Percentiles rank a stretch among this genome's conserved stretches.
These are phyloP conservation scores for Hippopotamus amphibius DNA, from an alignment of 2,113 vertebrate genomes.

Conservation along the genomic window DNA sequence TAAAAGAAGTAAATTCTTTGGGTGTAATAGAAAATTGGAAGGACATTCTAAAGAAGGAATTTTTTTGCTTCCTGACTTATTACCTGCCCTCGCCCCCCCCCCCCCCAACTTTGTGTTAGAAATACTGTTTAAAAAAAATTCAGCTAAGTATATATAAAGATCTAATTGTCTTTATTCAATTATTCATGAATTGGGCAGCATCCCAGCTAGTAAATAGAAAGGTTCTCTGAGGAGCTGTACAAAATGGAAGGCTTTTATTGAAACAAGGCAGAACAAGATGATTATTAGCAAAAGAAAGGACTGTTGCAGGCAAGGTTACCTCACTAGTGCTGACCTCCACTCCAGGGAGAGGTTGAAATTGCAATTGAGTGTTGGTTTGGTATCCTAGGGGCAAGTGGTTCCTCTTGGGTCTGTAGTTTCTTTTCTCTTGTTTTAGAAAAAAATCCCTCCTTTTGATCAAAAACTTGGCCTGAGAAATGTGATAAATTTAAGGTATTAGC, in stretches of 20 bases:
- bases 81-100: rapidly evolving
- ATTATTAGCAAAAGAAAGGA: neutral
- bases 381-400: neutral
- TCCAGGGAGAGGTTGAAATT: neutral
- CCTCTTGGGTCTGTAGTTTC: neutral
- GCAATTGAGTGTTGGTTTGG: neutral
- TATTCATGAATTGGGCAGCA: neutral
- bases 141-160: neutral
- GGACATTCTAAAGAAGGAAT: neutral
- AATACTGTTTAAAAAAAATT: neutral
- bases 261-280: neutral
- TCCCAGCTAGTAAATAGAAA: neutral
- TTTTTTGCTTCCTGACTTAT: neutral
- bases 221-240: neutral
- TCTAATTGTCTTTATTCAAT: neutral
- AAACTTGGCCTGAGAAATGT: neutral
- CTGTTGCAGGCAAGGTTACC: neutral
- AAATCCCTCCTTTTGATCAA: neutral
- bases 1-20: neutral
- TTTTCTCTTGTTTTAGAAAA: neutral
- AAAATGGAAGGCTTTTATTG: neutral
- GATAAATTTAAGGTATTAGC: neutral
- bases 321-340: neutral
- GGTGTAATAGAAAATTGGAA: neutral
- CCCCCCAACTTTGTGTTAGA: neutral